Evolutionary conservation across 1,140 invertebrate species (phyloP).

Genomic region (Littorina saxatilis): DNA sequence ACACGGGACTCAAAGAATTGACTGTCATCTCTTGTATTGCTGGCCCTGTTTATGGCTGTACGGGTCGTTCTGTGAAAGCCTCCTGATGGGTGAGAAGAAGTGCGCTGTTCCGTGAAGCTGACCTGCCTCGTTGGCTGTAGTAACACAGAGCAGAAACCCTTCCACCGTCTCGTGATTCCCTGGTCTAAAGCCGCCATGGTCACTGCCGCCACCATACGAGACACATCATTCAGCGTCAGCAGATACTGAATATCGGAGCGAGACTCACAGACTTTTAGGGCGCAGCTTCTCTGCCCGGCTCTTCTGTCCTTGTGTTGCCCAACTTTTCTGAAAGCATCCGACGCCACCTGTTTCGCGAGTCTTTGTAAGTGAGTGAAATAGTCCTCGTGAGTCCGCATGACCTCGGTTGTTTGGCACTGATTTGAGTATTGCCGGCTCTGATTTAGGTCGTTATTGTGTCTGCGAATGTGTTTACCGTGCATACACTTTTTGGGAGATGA

Average conservation of each 20-base stretch:
- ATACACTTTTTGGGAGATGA: too few relatives aligned
- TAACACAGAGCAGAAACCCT: conserved; percentile 11
- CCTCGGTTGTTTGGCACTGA: background rate
- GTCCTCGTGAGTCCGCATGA: background rate
- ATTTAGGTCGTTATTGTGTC: background rate
- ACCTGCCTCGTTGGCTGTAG: background rate
- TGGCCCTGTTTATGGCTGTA: too few relatives aligned
- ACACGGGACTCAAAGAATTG: too few relatives aligned
- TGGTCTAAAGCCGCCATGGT: conserved; percentile 14
- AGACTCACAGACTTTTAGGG: background rate
- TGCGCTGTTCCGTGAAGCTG: background rate
- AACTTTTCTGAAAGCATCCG: background rate
- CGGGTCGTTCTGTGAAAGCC: too few relatives aligned
- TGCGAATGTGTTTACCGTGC: too few relatives aligned
- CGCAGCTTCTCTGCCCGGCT: too few relatives aligned
- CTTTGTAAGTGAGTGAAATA: background rate
- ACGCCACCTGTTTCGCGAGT: conserved; percentile 3
- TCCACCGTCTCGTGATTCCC: conserved; percentile 9
- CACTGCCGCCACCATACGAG: conserved; percentile 26
- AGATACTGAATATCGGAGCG: background rate
- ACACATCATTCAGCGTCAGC: conserved; percentile 9
- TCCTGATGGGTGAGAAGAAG: too few relatives aligned
- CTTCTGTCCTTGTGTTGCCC: background rate
- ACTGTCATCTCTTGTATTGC: too few relatives aligned
- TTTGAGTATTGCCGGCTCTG: background rate